Percentiles rank a stretch among this genome's conserved stretches.
Conservation (phyloP, 2,113 vertebrate species). For the Python bivittatus region DNA sequence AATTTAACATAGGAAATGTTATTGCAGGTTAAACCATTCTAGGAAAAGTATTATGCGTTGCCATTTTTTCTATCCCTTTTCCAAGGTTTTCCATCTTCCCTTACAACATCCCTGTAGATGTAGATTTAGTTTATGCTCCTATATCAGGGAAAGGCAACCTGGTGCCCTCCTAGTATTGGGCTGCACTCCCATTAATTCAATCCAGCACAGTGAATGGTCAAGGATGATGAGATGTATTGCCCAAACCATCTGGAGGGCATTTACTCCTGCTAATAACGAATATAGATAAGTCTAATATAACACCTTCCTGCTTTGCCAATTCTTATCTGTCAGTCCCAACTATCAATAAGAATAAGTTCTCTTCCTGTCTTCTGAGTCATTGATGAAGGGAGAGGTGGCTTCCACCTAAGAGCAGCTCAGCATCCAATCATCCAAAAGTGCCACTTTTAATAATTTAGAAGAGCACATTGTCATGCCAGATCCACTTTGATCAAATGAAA, state of each 20-base stretch:
- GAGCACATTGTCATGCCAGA: neutral
- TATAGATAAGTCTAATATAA: neutral
- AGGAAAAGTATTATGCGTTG: neutral
- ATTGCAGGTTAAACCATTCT: neutral
- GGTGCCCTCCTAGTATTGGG: neutral
- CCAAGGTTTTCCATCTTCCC: neutral
- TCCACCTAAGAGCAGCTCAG: neutral
- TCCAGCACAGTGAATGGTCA: neutral
- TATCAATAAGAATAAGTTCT: neutral
- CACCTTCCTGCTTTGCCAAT: neutral
- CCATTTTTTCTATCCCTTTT: neutral
- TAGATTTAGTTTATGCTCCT: neutral
- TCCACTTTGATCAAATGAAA: constrained; percentile 9
- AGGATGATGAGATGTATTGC: neutral
- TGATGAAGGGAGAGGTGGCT: neutral
- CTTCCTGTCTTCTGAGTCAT: neutral
- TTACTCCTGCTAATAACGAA: neutral
- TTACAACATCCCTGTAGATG: neutral
- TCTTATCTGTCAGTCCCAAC: neutral
- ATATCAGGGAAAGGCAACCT: neutral
- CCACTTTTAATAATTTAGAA: neutral
- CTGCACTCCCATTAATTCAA: neutral
- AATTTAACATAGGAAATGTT: neutral
- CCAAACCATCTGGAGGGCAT: neutral
- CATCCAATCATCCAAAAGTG: neutral